phyloP scores from a whole-genome alignment of 2,113 vertebrate genomes.

The Corvus hawaiiensis region DNA sequence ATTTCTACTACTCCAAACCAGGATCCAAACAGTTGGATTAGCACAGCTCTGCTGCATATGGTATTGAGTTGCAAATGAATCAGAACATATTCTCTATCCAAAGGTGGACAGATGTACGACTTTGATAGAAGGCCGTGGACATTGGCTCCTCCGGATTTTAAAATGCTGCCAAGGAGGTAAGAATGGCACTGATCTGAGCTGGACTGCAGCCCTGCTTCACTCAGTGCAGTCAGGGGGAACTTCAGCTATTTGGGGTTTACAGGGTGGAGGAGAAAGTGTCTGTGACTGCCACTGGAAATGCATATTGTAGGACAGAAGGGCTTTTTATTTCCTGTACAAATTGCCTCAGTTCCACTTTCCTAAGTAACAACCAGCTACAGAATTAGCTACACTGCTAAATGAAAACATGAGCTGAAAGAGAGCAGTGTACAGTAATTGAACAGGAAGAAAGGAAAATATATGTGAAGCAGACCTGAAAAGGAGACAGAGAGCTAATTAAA shows the following conservation, averaged over 20 bases:
- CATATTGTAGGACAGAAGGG: not conserved
- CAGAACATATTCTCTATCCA: not conserved
- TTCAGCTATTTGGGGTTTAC: not conserved
- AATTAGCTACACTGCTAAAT: not conserved
- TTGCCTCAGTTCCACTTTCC: not conserved
- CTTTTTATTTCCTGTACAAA: not conserved
- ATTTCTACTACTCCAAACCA: not conserved
- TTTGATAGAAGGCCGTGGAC: not conserved
- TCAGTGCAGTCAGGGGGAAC: not conserved
- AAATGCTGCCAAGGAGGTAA: not conserved
- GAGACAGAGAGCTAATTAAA: slow-evolving; percentile 28
- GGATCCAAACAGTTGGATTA: not conserved
- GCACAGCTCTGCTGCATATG: not conserved
- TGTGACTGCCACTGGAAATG: not conserved
- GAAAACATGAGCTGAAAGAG: not conserved
- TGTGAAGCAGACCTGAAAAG: not conserved
- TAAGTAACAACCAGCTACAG: not conserved
- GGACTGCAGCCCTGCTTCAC: not conserved
- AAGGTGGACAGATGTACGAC: not conserved
- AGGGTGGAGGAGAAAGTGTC: not conserved
- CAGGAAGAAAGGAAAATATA: slow-evolving; percentile 13
- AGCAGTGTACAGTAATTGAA: not conserved
- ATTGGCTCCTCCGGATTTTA: not conserved
- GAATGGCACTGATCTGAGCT: not conserved
- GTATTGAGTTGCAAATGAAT: not conserved